Evolutionary conservation across 1,140 invertebrate species (phyloP), one percentile per base, ranked within the genome.

Genomic region (Cotesia vestalis): DNA sequence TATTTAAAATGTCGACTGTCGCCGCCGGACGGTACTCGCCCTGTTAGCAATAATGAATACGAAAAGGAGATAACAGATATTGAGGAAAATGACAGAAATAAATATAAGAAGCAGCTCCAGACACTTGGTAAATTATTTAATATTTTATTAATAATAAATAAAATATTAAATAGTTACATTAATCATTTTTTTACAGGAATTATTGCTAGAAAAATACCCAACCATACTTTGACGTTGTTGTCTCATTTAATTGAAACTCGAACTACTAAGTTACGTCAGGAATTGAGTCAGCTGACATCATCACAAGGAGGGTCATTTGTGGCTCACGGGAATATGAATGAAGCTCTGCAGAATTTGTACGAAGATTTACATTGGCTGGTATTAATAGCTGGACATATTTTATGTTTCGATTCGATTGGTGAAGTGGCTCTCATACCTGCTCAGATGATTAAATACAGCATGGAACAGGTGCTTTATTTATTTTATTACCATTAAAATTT

Each of bases 361-460:
- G 95, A 97, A 87, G 95, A 97, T 87, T 83, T 97, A 2, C 95
- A 97, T 83, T 97, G 95, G 96, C 89, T 95, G 17, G 82, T 96
- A 3, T 88, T 97, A 71, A 91, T 96, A 67, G 87, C 93, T 73
- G 94, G 94, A 88, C 89, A 93, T 83, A 86, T 93, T 1, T 81
- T 94, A 60, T 90, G 91, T 57, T 90, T 92, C 84, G 91, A 93
- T 71, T 89, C 89, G 71, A 91, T 93, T 64, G 93, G 94, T 0
- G 94, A 96, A 83, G 91, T 90, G 3, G 89, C 92, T 4, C 86
- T 93, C 75, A 93, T 96, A 77, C 95, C 95, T 0, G 79, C 89
- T 0, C 91, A 94, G 82, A 89, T 97, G 61, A 92, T 94, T 80
- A 84, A 88, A 27, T 92, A 92, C 83, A 93, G 92, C 73, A 89